Conservation (phyloP, 2,888 invertebrate species). For the Bugulina stolonifera region DNA sequence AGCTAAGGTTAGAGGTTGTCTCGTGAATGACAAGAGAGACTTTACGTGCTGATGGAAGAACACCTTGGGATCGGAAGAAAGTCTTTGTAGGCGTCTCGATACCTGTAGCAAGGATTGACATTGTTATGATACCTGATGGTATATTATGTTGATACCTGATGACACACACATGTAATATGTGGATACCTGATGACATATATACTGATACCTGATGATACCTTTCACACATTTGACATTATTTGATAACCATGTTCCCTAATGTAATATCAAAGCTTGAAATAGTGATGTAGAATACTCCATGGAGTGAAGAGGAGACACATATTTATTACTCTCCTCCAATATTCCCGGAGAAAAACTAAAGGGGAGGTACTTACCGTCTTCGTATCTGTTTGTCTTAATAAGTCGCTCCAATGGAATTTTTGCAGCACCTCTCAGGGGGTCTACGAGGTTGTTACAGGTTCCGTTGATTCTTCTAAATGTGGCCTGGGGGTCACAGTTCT, state of each 20-base stretch:
- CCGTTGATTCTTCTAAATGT: constrained; percentile 88
- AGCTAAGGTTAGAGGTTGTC: not conserved
- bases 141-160: no score
- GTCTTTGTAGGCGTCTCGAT: not conserved
- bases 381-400: not conserved
- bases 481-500: constrained; percentile 55
- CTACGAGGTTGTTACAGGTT: constrained; percentile 85
- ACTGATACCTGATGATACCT: no score
- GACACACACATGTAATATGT: no score
- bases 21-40: not conserved
- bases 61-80: not conserved
- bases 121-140: no score
- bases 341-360: not conserved
- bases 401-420: not conserved
- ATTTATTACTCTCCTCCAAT: not conserved
- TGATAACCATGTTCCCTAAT: no score
- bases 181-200: no score
- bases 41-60: not conserved
- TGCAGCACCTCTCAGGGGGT: constrained; percentile 89
- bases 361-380: not conserved
- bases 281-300: no score
- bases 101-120: no score
- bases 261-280: no score
- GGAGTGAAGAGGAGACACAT: no score
- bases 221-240: no score